Conservation (phyloP, 2,113 vertebrate species). For the Vombatus ursinus region DNA sequence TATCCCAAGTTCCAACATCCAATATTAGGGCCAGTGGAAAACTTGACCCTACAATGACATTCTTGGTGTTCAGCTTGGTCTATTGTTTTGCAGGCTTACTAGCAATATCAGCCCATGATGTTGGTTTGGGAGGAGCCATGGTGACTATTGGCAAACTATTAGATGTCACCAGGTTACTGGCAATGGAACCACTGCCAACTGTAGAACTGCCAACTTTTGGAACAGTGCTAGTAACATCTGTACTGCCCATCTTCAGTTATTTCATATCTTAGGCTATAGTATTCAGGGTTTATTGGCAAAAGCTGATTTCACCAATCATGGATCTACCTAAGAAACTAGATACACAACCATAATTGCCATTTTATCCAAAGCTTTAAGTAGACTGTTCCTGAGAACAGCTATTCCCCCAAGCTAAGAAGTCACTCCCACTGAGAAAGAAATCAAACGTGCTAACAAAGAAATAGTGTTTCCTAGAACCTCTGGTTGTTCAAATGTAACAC, state of each 20-base stretch:
- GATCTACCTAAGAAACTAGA: constrained; percentile 95
- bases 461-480: constrained; percentile 91
- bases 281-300: constrained; percentile 92
- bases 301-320: constrained; percentile 92
- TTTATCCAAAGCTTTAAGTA: constrained; percentile 92
- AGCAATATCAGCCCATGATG: constrained; percentile 95
- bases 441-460: constrained; percentile 94
- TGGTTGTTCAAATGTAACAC: constrained; percentile 94
- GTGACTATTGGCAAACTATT: constrained; percentile 87
- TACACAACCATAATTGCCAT: constrained; percentile 92
- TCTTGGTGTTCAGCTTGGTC: constrained; percentile 94
- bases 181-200: constrained; percentile 85
- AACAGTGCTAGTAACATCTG: constrained; percentile 81
- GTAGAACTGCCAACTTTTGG: constrained; percentile 91
- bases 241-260: constrained; percentile 91
- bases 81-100: constrained; percentile 96
- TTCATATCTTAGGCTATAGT: constrained; percentile 95
- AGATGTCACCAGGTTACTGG: constrained; percentile 74
- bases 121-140: constrained; percentile 90
- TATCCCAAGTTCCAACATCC: constrained; percentile 97
- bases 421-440: constrained; percentile 95
- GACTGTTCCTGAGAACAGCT: constrained; percentile 95
- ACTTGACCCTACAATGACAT: constrained; percentile 76
- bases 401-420: constrained; percentile 95
- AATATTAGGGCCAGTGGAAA: constrained; percentile 82